Evolutionary conservation across 2,888 invertebrate species (phyloP).

Genomic region (Acanthoscelides obtectus): DNA sequence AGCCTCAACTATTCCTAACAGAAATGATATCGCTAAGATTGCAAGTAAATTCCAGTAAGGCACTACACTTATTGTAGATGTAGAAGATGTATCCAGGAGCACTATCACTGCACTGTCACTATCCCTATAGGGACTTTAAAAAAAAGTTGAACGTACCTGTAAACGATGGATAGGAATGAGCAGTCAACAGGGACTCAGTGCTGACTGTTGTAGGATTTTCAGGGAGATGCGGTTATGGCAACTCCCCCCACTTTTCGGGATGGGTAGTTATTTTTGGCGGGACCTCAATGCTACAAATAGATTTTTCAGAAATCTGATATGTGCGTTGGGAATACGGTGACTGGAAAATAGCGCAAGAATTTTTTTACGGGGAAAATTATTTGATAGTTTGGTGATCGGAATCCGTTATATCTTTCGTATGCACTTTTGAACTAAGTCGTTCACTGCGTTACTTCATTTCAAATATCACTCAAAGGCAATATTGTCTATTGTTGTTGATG

Average conservation of each 20-base stretch:
- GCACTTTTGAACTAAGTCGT: too few relatives aligned
- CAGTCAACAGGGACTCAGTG: conserved; percentile 54
- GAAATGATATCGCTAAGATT: not conserved
- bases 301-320: conserved; percentile 21
- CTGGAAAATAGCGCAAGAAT: not conserved
- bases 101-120: conserved; percentile 14
- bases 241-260: conserved; percentile 12
- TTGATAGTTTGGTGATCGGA: not conserved
- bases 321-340: not conserved
- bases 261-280: conserved; percentile 16
- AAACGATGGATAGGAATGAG: conserved; percentile 44
- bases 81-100: not conserved
- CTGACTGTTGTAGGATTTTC: conserved; percentile 52
- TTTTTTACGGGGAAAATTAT: not conserved
- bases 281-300: conserved; percentile 20
- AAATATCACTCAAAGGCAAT: too few relatives aligned
- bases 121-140: conserved; percentile 7
- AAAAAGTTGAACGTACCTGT: conserved; percentile 40
- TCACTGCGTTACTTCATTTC: too few relatives aligned
- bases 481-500: too few relatives aligned
- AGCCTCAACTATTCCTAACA: not conserved
- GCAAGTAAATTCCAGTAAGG: not conserved
- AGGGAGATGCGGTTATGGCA: not conserved
- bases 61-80: not conserved
- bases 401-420: not conserved